phyloP scores from a whole-genome alignment of 2,797 vertebrate genomes.

The Peromyscus eremicus region DNA sequence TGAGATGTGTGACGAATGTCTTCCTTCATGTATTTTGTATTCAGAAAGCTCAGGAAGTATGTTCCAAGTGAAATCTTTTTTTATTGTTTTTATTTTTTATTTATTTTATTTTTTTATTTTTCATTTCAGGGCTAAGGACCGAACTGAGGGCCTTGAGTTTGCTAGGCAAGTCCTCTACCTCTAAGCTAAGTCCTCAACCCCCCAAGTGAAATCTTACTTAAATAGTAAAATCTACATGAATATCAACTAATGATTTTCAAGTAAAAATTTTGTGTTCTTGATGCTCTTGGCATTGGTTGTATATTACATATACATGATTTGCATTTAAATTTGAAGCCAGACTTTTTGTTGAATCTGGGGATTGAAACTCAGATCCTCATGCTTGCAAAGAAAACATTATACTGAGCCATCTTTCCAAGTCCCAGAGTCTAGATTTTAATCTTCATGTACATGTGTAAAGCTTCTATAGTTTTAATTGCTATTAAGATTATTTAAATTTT shows the following conservation, averaged over 20 bases:
- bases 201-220: neutral
- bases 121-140: no score
- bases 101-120: no score
- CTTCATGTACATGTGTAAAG: neutral
- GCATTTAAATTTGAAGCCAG: neutral
- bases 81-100: no score
- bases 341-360: neutral
- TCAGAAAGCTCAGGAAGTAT: neutral
- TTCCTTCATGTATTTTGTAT: neutral
- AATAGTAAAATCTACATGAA: neutral
- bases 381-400: neutral
- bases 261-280: neutral
- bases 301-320: neutral
- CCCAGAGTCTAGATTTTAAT: neutral
- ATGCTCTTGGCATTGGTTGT: neutral
- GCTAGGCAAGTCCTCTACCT: no score
- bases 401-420: neutral
- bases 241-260: neutral
- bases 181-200: no score
- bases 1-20: neutral
- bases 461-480: neutral
- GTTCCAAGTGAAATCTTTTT: neutral
- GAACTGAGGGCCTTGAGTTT: no score
- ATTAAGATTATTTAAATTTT: neutral
- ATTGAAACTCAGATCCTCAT: neutral